phyloP scores from a whole-genome alignment of 2,113 vertebrate genomes.

The Salminus brasiliensis region DNA sequence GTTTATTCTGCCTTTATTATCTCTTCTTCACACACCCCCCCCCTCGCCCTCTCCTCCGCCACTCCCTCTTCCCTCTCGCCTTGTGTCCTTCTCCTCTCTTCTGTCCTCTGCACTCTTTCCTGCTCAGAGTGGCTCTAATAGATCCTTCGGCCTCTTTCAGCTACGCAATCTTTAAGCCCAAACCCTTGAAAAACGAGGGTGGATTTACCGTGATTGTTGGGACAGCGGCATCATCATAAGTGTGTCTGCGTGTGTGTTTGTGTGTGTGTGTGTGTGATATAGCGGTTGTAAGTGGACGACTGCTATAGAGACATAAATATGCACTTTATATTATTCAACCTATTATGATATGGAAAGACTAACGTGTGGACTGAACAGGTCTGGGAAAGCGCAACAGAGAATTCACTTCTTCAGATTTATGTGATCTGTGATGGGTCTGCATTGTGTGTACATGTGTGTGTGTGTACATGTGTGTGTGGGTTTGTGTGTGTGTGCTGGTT shows the following conservation, averaged over 20 bases:
- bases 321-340: too few species aligned
- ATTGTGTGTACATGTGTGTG: neutral
- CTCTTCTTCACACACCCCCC: constrained; percentile 11
- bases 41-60: constrained; percentile 12
- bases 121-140: constrained; percentile 69
- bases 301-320: neutral
- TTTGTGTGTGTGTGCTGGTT: constrained; percentile 9
- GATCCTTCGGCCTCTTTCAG: constrained; percentile 61
- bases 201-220: constrained; percentile 38
- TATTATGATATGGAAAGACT: too few species aligned
- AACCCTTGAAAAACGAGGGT: constrained; percentile 43
- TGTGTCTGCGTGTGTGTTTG: constrained; percentile 44
- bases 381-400: too few species aligned
- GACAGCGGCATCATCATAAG: neutral
- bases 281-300: neutral
- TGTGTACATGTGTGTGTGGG: constrained; percentile 19
- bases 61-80: constrained; percentile 42
- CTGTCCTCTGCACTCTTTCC: constrained; percentile 60
- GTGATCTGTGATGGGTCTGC: too few species aligned
- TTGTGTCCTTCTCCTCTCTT: constrained; percentile 69
- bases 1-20: constrained; percentile 69
- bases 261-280: constrained; percentile 51
- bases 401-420: too few species aligned
- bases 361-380: too few species aligned
- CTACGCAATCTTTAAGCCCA: constrained; percentile 34